Evolutionary conservation across 1,140 invertebrate genomes (phyloP), one percentile per base, ranked within the genome.

Genomic region (Sarcophaga bullata): DNA sequence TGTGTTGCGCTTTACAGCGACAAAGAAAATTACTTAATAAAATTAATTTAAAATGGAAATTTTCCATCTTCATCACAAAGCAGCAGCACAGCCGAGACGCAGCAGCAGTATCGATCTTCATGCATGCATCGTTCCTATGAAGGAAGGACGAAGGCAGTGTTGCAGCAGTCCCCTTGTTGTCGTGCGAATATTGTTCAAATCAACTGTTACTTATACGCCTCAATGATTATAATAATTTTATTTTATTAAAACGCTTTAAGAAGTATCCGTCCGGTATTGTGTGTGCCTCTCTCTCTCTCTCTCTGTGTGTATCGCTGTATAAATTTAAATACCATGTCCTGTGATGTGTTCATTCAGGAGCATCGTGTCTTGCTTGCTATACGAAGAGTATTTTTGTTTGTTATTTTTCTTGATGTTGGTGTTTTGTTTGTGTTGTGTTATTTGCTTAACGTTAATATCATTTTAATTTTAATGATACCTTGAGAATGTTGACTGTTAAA

Each of bases 401-500:
- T n/a, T n/a, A n/a, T n/a, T n/a, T n/a, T n/a, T n/a, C n/a, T n/a
- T n/a, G n/a, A n/a, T n/a, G n/a, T n/a, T n/a, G n/a, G n/a, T n/a
- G n/a, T n/a, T n/a, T 15, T 58, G 13, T 68, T 68, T 68, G 4
- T 68, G 17, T 68, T 68, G 10, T 68, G 9, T 19, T 25, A 15
- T 62, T 62, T 62, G n/a, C 15, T 68, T 19, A 15, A 25, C 62
- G 62, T 19, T 68, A 25, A 68, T 68, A 68, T 68, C 62, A 68
- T 68, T 68, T 68, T 68, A 68, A 68, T 68, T 68, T 68, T 68
- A 68, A 68, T 68, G 62, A 68, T 68, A 68, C 62, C 62, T 68
- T 68, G 62, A 68, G 62, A 68, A 68, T 68, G 62, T 68, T 68
- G 62, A 68, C 62, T 68, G 17, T 68, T 68, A 25, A 68, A 68